Evolutionary conservation across 2,888 invertebrate genomes (phyloP), one percentile per base, ranked within the genome.

Genomic region (Parochlus steinenii): DNA sequence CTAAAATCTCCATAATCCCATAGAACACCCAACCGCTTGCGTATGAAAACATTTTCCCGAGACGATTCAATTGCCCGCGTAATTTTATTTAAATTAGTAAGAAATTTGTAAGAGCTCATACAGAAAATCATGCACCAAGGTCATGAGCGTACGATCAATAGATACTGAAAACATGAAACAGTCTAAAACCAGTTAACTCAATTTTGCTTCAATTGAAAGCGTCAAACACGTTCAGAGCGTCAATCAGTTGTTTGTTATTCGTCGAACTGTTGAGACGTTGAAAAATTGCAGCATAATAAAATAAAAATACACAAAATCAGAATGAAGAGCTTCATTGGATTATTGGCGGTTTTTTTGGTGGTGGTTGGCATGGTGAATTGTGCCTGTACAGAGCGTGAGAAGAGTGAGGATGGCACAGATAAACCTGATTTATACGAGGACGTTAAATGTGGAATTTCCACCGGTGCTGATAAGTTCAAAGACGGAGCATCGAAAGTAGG

Each of bases 361-460:
- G 11, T 27, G 14, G 27, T 23, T 15, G 8, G 20, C 16, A n/a
- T 12, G 15, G 17, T 19, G 27, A 15, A 5, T 11, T 12, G 26
- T 5, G 17, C 17, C 11, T 34, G 34, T 28, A 10, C 27, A 8
- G 19, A 28, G 2, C 27, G 34, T 22, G 16, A 28, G 28, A 25
- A 28, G 11, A 23, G 22, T 10, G 34, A 33, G 11, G 8, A 23
- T 16, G n/a, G n/a, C n/a, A n/a, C n/a, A n/a, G n/a, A n/a, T n/a
- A 22, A 20, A 22, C 20, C 22, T 16, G 34, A 34, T 22, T 15
- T 34, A 6, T 18, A 16, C 7, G 34, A 28, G 6, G 28, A 34
- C 12, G 19, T 25, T 6, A 28, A 34, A 15, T 34, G 34, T 15
- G 12, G 20, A 34, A 16, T 34, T 8, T 20, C 34, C 8, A 12